Base-by-base conservation (phyloP, 2,888 invertebrate genomes). In the Nebria brevicollis region DNA sequence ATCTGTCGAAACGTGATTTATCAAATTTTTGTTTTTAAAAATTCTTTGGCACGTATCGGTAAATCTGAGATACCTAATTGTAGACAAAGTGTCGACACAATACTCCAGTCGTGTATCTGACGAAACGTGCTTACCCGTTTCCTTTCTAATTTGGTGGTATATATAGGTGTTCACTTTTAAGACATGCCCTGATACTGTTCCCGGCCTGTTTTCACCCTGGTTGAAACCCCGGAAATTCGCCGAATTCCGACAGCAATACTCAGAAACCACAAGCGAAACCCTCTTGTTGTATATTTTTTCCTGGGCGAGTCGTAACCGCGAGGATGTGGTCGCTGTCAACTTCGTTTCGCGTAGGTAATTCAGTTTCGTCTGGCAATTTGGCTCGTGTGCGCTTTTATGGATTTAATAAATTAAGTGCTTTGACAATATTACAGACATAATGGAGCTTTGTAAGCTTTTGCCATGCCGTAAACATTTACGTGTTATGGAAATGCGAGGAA, bases 401-500 rank as follows among this genome's bases (percentile, higher is more conserved):
- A 82, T 82, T 77, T 77, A 81, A 83, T 83, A 83, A 83, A 83
- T 83, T 82, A 82, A 82, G 78, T 76, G 78, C 78, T 83, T 82
- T 82, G 82, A 82, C 83, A 82, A 81, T 80, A 83, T 83, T 83
- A 83, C 82, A 79, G 83, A 83, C 72, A 83, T 83, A 83, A 83
- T 83, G 82, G 82, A 82, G 72, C 77, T 77, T 77, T 77, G 54
- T 70, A 70, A 42, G 26, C 42, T 75, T 64, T 64, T 68, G 11
- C 64, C 72, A 75, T 83, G 78, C 82, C 76, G 77, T 83, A 84
- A 84, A 84, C 84, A 85, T 85, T 86, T 85, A 85, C 85, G 84
- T 84, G 83, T 86, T 85, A 85, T 85, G 85, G 85, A 85, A 85
- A 85, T 85, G 72, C 83, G 83, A 42, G 82, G 82, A 84, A 84